A percentile compares a stretch with the other conserved stretches of the same genome.
These are phyloP conservation scores for Oxyura jamaicensis DNA, from an alignment of 2,113 vertebrate species.

Conservation along the genomic window DNA sequence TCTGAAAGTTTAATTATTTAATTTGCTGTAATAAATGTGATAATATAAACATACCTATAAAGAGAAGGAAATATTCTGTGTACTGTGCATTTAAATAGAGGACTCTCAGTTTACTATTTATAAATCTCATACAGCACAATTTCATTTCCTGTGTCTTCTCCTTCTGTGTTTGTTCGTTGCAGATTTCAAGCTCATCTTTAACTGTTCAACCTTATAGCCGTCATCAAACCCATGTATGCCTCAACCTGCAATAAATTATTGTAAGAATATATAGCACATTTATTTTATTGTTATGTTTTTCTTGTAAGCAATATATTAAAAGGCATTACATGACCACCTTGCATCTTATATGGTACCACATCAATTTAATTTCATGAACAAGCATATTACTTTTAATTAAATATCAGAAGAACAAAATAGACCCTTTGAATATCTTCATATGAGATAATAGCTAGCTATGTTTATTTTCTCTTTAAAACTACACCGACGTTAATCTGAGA, in stretches of 20 bases:
- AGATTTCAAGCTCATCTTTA: background rate
- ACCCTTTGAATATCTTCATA: background rate
- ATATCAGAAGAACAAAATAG: background rate
- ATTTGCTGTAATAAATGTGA: background rate
- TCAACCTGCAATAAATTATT: background rate
- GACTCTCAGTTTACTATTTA: background rate
- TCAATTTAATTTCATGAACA: background rate
- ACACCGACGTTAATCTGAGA: background rate
- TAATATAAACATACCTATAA: background rate
- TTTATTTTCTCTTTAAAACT: background rate
- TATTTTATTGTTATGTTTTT: background rate
- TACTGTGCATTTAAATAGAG: background rate
- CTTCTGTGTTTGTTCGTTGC: background rate
- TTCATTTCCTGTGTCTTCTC: background rate
- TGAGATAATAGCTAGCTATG: background rate
- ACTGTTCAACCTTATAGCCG: background rate
- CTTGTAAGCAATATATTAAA: background rate
- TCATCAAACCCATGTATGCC: background rate
- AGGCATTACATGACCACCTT: background rate
- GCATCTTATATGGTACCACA: background rate
- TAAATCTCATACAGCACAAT: background rate
- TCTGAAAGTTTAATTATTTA: background rate
- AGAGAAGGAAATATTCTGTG: background rate
- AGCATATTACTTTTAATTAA: background rate
- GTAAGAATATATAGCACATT: background rate